These are phyloP conservation scores for Craniophora ligustri DNA, from an alignment of 2,888 invertebrate species.

Conservation along the genomic window DNA sequence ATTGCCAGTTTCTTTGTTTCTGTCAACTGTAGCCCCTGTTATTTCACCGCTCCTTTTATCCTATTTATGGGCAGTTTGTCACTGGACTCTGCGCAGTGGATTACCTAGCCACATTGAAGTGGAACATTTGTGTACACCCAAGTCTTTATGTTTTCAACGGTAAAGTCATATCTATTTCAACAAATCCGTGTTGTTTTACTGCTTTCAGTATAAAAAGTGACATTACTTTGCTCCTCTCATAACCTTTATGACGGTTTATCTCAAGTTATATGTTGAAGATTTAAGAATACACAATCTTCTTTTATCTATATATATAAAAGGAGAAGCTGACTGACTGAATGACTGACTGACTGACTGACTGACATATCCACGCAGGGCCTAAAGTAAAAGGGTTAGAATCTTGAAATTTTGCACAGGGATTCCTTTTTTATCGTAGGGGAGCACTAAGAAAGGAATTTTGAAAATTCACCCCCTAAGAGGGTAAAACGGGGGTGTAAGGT, in stretches of 20 bases:
- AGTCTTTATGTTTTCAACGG: conserved; percentile 36
- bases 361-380: too few relatives aligned
- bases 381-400: too few relatives aligned
- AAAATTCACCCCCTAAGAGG: too few relatives aligned
- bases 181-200: conserved; percentile 22
- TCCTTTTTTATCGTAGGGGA: too few relatives aligned
- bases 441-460: too few relatives aligned
- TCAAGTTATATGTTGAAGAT: conserved; percentile 17
- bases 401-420: too few relatives aligned
- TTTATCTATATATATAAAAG: conserved; percentile 5
- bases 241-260: conserved; percentile 20
- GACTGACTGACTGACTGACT: too few relatives aligned
- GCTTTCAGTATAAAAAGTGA: conserved; percentile 13
- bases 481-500: too few relatives aligned
- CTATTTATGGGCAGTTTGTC: conserved; percentile 71
- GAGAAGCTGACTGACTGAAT: too few relatives aligned
- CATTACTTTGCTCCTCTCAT: conserved; percentile 11
- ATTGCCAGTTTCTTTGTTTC: conserved; percentile 67
- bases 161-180: conserved; percentile 30
- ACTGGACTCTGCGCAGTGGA: conserved; percentile 58
- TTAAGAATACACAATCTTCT: conserved; percentile 2
- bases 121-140: conserved; percentile 56
- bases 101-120: conserved; percentile 53
- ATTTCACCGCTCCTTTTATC: conserved; percentile 61
- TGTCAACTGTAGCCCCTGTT: conserved; percentile 63